Conservation (phyloP, 2,113 vertebrate species). For the Theropithecus gelada region DNA sequence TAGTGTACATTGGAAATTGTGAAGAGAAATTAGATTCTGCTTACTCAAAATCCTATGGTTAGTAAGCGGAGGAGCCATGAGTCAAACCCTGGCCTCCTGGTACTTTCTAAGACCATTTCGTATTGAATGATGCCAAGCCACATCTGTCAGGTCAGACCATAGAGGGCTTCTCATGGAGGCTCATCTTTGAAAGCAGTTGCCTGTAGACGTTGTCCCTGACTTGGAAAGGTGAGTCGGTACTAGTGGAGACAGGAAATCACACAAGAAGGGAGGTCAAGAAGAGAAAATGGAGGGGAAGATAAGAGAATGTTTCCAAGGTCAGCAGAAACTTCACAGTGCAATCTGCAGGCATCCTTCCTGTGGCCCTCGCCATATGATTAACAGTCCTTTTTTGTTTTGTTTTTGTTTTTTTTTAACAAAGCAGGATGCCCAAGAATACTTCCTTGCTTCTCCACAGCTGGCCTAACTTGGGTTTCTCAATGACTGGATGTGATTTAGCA, state of each 20-base stretch:
- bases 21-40: not conserved
- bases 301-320: not conserved
- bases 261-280: not conserved
- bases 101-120: not conserved
- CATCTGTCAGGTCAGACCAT: not conserved
- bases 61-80: not conserved
- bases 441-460: not conserved
- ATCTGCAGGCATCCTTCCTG: constrained; percentile 14
- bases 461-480: not conserved
- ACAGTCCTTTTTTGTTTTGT: not conserved
- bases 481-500: not conserved
- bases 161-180: not conserved
- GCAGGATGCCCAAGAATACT: not conserved
- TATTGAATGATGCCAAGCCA: not conserved
- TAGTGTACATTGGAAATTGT: not conserved
- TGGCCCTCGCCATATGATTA: not conserved
- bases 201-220: not conserved
- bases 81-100: not conserved
- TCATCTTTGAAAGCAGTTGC: not conserved
- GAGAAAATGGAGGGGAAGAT: not conserved
- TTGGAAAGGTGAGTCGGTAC: not conserved
- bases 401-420: not conserved
- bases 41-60: not conserved
- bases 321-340: not conserved
- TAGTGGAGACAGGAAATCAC: not conserved